These are phyloP conservation scores for Salvator merianae DNA, from an alignment of 2,113 vertebrate species.

Conservation along the genomic window DNA sequence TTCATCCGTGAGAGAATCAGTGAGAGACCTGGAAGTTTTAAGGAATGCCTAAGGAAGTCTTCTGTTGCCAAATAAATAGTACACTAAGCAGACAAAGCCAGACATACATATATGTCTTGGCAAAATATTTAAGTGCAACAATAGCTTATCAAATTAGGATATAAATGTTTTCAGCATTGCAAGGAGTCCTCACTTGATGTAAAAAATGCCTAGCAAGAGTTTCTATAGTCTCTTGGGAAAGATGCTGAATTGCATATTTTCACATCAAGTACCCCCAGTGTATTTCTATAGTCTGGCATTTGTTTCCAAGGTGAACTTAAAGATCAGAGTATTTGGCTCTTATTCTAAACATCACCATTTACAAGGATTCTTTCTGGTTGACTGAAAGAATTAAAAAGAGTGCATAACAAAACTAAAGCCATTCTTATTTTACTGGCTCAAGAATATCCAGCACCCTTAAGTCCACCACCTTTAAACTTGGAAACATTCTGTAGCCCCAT, in stretches of 20 bases:
- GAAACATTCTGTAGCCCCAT: no score
- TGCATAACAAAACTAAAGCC: neutral
- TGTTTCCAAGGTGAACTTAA: neutral
- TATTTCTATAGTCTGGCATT: neutral
- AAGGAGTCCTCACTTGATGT: no score
- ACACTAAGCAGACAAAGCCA: no score
- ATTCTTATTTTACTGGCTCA: neutral
- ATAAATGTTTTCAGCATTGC: neutral
- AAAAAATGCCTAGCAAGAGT: neutral
- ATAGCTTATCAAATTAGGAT: neutral
- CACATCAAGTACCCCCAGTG: neutral
- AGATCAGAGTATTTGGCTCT: neutral
- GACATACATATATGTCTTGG: no score
- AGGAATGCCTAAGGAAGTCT: no score
- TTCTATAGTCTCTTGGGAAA: neutral
- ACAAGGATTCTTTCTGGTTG: neutral
- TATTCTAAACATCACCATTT: no score
- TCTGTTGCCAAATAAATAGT: no score
- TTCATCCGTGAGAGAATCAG: no score
- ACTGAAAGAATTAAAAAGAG: neutral
- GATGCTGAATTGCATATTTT: neutral
- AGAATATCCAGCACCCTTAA: neutral
- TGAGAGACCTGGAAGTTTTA: no score
- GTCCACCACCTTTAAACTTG: neutral
- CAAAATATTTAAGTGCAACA: neutral